Evolutionary conservation across 37 sponge, comb jelly and placozoan genomes (phyloP).

Genomic region (Spongia lamella): DNA sequence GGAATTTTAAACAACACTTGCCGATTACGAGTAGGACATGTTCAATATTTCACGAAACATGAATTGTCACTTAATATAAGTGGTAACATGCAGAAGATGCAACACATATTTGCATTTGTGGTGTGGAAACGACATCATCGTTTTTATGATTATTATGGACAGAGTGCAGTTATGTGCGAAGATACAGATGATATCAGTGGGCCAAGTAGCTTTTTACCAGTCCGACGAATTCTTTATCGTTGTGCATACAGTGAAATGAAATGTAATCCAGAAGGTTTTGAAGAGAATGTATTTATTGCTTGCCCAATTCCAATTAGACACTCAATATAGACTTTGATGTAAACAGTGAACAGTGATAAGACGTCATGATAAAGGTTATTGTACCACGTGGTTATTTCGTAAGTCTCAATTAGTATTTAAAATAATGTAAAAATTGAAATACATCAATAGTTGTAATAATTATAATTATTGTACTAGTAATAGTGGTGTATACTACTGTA

Average conservation of each 20-base stretch:
- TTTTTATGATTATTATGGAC: slow-evolving; percentile 10
- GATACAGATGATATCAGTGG: no score
- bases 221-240: slow-evolving; percentile 29
- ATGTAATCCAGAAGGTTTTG: background rate
- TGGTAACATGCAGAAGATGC: background rate
- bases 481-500: no score
- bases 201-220: slow-evolving; percentile 42
- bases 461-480: no score
- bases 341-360: no score
- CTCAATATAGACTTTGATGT: slow-evolving; percentile 16
- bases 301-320: slow-evolving; percentile 30
- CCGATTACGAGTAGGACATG: slow-evolving; percentile 1
- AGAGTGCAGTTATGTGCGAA: slow-evolving; percentile 34
- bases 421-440: no score
- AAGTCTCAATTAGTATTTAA: no score
- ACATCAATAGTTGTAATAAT: no score
- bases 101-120: slow-evolving; percentile 37
- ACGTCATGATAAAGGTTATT: no score
- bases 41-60: slow-evolving; percentile 36
- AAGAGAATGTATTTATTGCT: slow-evolving; percentile 39
- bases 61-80: background rate
- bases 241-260: slow-evolving; percentile 25
- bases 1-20: no score
- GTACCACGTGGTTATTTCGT: no score
- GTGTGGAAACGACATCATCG: slow-evolving; percentile 34